phyloP scores from a whole-genome alignment of 2,113 vertebrate species.

The Sakesphorus luctuosus region DNA sequence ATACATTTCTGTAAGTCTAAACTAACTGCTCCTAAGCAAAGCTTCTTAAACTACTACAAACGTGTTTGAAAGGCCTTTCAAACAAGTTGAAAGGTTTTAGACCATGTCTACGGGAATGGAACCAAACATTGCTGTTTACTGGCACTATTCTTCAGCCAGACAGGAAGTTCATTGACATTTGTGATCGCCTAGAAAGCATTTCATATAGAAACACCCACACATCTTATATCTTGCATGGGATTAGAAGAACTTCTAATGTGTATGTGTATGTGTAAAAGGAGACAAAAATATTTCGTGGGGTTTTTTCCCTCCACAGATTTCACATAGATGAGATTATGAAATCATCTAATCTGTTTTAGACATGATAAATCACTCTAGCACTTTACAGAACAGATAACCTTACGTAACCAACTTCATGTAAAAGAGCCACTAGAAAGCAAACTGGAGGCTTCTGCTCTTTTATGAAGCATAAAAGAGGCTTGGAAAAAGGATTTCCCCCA shows the following conservation, averaged over 20 bases:
- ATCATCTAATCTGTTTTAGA: slow-evolving; percentile 53
- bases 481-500: background rate
- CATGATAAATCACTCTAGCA: slow-evolving; percentile 27
- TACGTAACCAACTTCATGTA: slow-evolving; percentile 29
- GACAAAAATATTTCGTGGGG: background rate
- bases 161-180: background rate
- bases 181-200: background rate
- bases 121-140: background rate
- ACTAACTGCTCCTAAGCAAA: background rate
- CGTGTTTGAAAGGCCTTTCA: background rate
- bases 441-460: background rate
- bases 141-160: background rate
- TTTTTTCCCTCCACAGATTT: background rate
- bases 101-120: background rate
- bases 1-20: background rate
- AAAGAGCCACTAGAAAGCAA: background rate
- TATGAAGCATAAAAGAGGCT: background rate
- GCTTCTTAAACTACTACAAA: background rate
- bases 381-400: slow-evolving; percentile 21
- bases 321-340: slow-evolving; percentile 31
- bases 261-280: background rate
- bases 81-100: background rate
- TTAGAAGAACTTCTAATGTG: background rate
- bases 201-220: background rate
- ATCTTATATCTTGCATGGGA: background rate